Evolutionary conservation across 2,888 invertebrate genomes (phyloP).

Genomic region (Folsomia manolachei): DNA sequence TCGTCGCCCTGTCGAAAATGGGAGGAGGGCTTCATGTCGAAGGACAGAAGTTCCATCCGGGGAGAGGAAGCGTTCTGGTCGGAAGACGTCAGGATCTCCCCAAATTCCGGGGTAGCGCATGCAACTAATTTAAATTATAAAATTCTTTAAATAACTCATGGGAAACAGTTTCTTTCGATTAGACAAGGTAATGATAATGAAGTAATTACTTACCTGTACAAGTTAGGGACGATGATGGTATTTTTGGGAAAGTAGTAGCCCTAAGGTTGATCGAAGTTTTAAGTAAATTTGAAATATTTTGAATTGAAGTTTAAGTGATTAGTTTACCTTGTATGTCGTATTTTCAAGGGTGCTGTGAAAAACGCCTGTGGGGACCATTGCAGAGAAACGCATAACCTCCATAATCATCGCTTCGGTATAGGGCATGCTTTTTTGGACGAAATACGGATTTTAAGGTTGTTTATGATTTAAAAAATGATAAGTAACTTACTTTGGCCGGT

Average conservation of each 20-base stretch:
- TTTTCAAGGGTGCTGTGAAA: conserved; percentile 32
- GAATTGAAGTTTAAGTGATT: no score
- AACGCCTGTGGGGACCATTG: conserved; percentile 27
- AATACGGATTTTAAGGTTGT: no score
- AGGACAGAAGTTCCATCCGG: conserved; percentile 19
- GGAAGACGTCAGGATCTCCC: conserved; percentile 37
- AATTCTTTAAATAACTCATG: no score
- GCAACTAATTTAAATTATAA: no score
- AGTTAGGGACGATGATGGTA: conserved; percentile 31
- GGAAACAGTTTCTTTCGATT: no score
- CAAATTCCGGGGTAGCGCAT: conserved; percentile 31
- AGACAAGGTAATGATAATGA: no score
- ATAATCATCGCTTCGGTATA: conserved; percentile 40
- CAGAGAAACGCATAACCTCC: conserved; percentile 34
- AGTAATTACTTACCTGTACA: no score
- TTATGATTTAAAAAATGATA: no score
- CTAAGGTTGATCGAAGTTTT: no score
- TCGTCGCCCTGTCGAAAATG: conserved; percentile 20
- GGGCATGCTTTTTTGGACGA: no score
- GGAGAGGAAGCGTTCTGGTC: conserved; percentile 38
- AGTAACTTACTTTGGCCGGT: conserved; percentile 32
- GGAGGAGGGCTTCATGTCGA: conserved; percentile 29
- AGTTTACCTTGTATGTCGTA: conserved; percentile 14
- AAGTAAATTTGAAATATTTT: no score
- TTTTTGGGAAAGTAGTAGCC: conserved; percentile 38